Evolutionary conservation across 2,888 invertebrate genomes (phyloP), one percentile per base, ranked within the genome.

Genomic region (Hypselothyrea guttata): DNA sequence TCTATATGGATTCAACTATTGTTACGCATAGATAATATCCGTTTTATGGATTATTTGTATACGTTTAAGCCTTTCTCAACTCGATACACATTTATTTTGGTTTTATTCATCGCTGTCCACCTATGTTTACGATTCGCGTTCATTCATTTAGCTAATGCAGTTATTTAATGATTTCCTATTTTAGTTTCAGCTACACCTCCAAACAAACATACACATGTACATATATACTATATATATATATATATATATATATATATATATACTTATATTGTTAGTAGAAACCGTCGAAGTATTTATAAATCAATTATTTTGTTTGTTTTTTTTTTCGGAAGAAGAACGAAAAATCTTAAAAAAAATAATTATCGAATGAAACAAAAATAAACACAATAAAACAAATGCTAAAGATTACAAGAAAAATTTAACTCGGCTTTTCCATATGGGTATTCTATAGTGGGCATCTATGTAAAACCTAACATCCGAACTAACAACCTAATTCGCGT

Each of bases 1-100:
- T n/a, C n/a, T n/a, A 51, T 71, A 65, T 67, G 62, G 49, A 42
- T 62, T 11, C 49, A 41, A 35, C 7, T 46, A 22, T 27, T 18
- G 15, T 16, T 16, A 46, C 44, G 22, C 12, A 41, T 60, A 41
- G 31, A 44, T 63, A 45, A 77, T 84, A 78, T 79, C 79, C 79
- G 85, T 81, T 81, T 85, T 81, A 81, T 79, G 79, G 79, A 81
- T 81, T 66, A 66, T 70, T 68, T 75, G 62, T 51, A 22, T 38
- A n/a, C n/a, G n/a, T 28, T 41, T 41, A 37, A 37, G 15, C 12
- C 38, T 53, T 30, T 38, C 40, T 40, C 30, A 51, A 38, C n/a
- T n/a, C n/a, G n/a, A n/a, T n/a, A n/a, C n/a, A 31, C 31, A 37
- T 35, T 41, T 45, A 41, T 34, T 38, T 41, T 42, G 30, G 16